phyloP scores from a whole-genome alignment of 2,888 invertebrate species.

The Aradus depressus region DNA sequence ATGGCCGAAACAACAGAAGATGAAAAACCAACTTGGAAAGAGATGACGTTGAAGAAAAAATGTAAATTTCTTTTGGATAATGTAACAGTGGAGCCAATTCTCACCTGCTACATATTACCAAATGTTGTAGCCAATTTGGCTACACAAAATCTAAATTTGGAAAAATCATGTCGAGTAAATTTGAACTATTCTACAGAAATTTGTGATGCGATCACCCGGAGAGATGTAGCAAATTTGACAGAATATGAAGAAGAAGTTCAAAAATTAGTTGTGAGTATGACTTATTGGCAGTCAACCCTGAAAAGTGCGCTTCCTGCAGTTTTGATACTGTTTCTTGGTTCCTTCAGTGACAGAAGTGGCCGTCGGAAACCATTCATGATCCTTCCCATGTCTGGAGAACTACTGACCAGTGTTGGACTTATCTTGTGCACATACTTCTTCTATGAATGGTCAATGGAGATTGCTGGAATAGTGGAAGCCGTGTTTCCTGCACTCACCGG shows the following conservation, averaged over 20 bases:
- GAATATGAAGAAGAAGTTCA: constrained; percentile 19
- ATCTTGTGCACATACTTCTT: constrained; percentile 27
- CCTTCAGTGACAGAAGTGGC: constrained; percentile 29
- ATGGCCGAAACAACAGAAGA: too few relatives aligned
- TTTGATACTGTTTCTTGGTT: constrained; percentile 25
- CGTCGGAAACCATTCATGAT: constrained; percentile 27
- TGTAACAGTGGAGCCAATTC: constrained; percentile 53
- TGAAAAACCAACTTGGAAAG: too few relatives aligned
- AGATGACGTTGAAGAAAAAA: constrained; percentile 40
- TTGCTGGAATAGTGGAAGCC: constrained; percentile 27
- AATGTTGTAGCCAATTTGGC: constrained; percentile 46
- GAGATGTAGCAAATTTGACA: not conserved
- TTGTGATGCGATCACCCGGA: constrained; percentile 16
- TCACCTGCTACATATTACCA: constrained; percentile 52
- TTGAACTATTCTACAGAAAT: constrained; percentile 13
- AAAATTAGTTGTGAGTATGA: constrained; percentile 19
- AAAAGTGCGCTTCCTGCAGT: constrained; percentile 20
- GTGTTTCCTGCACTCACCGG: constrained; percentile 29
- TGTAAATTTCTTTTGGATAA: constrained; percentile 42
- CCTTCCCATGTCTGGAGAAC: constrained; percentile 27
- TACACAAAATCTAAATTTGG: constrained; percentile 71
- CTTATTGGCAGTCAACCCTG: constrained; percentile 21
- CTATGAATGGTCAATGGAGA: constrained; percentile 28
- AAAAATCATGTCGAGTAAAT: constrained; percentile 59
- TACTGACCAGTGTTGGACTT: constrained; percentile 25